A percentile compares a stretch with the other conserved stretches of the same genome.
Conservation (phyloP, 1,140 invertebrate species). For the Neuroterus valhalla region DNA sequence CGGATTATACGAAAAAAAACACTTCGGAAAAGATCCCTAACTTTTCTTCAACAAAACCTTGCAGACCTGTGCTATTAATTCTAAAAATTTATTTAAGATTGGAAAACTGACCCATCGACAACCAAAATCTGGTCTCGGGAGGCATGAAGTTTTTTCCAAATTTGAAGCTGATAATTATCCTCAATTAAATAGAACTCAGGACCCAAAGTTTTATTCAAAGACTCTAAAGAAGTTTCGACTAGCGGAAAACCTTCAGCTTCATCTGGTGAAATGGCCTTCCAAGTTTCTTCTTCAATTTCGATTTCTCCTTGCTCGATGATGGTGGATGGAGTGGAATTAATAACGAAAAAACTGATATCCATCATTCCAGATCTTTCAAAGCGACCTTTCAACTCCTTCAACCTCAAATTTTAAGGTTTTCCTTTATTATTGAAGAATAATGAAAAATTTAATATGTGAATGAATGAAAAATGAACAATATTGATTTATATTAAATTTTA, state of each 20-base stretch:
- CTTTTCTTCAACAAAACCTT: too few species aligned
- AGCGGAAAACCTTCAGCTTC: conserved; percentile 38
- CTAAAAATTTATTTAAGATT: not conserved
- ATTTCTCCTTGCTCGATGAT: conserved; percentile 39
- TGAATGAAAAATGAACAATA: not conserved
- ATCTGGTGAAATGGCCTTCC: conserved; percentile 50
- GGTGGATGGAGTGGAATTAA: conserved; percentile 44
- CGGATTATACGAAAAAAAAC: too few species aligned
- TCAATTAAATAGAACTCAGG: conserved; percentile 56
- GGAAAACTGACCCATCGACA: conserved; percentile 60
- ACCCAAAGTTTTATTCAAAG: conserved; percentile 36
- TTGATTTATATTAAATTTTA: too few species aligned
- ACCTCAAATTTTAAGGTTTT: conserved; percentile 49
- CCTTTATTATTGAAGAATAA: not conserved
- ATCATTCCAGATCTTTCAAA: conserved; percentile 58
- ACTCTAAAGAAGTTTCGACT: conserved; percentile 36
- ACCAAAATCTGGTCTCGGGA: conserved; percentile 64
- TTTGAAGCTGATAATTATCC: conserved; percentile 52
- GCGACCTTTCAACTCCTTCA: conserved; percentile 57
- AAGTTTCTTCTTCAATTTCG: conserved; percentile 53
- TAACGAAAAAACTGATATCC: conserved; percentile 59
- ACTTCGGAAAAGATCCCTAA: too few species aligned
- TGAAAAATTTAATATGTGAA: not conserved
- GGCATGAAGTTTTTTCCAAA: conserved; percentile 59
- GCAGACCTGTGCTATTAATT: too few species aligned